These are phyloP conservation scores for Pseudococcus longispinus DNA, from an alignment of 2,888 invertebrate genomes.

Conservation along the genomic window DNA sequence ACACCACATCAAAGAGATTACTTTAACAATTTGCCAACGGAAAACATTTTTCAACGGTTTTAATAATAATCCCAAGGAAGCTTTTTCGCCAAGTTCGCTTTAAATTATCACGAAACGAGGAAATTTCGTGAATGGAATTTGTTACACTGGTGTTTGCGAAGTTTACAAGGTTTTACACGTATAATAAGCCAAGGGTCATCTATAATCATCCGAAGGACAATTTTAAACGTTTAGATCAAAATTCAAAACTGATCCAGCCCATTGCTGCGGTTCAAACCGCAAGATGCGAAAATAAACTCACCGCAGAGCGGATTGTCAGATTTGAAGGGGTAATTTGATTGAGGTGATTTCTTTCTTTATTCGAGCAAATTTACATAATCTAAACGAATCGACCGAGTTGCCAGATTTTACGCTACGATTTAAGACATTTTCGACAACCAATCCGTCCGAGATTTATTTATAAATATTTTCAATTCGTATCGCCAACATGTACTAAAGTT, in stretches of 20 bases:
- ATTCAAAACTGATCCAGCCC: neutral
- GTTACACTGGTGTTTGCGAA: neutral
- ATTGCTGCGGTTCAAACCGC: neutral
- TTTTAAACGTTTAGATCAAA: neutral
- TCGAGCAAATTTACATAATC: neutral
- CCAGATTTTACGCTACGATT: neutral
- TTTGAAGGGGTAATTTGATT: neutral
- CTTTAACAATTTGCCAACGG: neutral
- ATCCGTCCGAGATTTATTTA: neutral
- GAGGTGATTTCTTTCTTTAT: neutral
- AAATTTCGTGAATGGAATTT: neutral
- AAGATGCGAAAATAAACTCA: neutral
- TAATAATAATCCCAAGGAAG: conserved; percentile 4
- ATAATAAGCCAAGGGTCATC: neutral
- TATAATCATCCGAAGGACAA: neutral
- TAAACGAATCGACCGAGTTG: neutral
- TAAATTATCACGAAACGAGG: neutral
- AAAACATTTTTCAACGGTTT: neutral
- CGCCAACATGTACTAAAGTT: neutral
- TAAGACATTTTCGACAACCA: neutral
- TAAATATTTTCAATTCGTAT: neutral
- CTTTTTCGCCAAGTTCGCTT: neutral
- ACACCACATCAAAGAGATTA: neutral
- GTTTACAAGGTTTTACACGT: neutral
- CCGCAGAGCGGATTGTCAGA: neutral